A percentile compares a stretch with the other conserved stretches of the same genome.
Evolutionary conservation across 1,140 invertebrate genomes (phyloP).

Genomic region (Neomicropteryx cornuta): DNA sequence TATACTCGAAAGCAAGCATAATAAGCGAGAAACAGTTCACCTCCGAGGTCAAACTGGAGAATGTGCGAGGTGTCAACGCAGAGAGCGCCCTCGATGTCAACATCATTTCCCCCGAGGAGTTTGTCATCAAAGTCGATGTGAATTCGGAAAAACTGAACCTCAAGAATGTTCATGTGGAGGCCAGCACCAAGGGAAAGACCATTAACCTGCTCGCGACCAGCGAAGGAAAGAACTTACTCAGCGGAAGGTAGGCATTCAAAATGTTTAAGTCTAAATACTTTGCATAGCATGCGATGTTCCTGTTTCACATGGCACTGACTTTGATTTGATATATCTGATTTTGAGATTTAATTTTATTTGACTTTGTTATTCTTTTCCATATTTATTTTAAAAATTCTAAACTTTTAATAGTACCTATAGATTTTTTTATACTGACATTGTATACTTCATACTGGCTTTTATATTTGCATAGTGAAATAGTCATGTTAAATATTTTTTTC

Average conservation of each 20-base stretch:
- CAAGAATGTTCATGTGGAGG: slow-evolving; percentile 52
- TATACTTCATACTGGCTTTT: no score
- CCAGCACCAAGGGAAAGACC: slow-evolving; percentile 50
- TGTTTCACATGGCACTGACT: background rate
- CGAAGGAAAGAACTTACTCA: slow-evolving; percentile 50
- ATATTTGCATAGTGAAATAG: no score
- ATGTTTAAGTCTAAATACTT: background rate
- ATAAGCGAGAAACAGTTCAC: slow-evolving; percentile 44
- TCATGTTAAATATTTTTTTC: no score
- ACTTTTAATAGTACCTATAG: no score
- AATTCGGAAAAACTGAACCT: slow-evolving; percentile 53
- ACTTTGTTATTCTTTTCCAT: slow-evolving; percentile 6
- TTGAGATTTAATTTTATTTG: slow-evolving; percentile 5
- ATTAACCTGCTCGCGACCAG: slow-evolving; percentile 50
- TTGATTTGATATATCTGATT: background rate
- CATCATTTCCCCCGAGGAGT: slow-evolving; percentile 50
- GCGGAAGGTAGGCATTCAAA: slow-evolving; percentile 43
- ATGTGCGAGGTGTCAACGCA: slow-evolving; percentile 38
- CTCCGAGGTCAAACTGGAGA: slow-evolving; percentile 38
- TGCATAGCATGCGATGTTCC: background rate
- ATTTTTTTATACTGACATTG: no score
- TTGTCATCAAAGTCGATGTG: slow-evolving; percentile 46
- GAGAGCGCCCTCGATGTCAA: slow-evolving; percentile 42
- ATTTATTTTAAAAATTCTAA: no score
- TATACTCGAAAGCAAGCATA: slow-evolving; percentile 41